Evolutionary conservation across 2,113 vertebrate genomes (phyloP), one percentile per base, ranked within the genome.

Genomic region (Mirounga angustirostris): DNA sequence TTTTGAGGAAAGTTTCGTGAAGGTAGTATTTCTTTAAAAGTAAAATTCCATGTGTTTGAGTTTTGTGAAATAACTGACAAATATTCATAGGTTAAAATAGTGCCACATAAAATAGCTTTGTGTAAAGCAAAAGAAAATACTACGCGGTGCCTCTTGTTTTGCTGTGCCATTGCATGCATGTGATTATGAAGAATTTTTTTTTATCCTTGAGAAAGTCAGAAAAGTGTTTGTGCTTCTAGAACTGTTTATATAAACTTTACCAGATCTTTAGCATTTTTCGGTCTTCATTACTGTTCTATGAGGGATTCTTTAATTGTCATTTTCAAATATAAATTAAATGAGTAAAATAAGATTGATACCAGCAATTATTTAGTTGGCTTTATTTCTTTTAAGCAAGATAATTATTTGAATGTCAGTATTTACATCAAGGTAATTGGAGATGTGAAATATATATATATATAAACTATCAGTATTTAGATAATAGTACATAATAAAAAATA

Each of bases 321-420:
- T 91, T 94, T 78, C 82, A 65, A 80, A 76, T 90, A 54, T 83
- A 87, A 87, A 80, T 91, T 24, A 94, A 89, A 76, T 93, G 46
- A 79, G 43, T 82, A 80, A 93, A 94, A 81, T 86, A 93, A 85
- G 89, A 54, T 81, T 59, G 30, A 81, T 89, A 58, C 7, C 14
- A 92, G 22, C 54, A 58, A 5, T 86, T 92, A 71, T 58, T 24
- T 56, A 78, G 58, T 86, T 67, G 26, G n/a, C 58, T 71, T 63
- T 67, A 15, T 61, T 86, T 95, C 8, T 86, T 69, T 59, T 52
- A 96, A 97, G 73, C n/a, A 82, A 86, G n/a, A 69, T n/a, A 78
- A 54, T 84, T 81, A 67, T 40, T 92, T 92, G 30, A 91, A 89
- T 61, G 84, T 96, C 18, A 36, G 6, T 81, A 78, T 86, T 95